These are phyloP conservation scores for Phrynocephalus guinanensis DNA, from an alignment of 2,797 vertebrate genomes.

Conservation along the genomic window DNA sequence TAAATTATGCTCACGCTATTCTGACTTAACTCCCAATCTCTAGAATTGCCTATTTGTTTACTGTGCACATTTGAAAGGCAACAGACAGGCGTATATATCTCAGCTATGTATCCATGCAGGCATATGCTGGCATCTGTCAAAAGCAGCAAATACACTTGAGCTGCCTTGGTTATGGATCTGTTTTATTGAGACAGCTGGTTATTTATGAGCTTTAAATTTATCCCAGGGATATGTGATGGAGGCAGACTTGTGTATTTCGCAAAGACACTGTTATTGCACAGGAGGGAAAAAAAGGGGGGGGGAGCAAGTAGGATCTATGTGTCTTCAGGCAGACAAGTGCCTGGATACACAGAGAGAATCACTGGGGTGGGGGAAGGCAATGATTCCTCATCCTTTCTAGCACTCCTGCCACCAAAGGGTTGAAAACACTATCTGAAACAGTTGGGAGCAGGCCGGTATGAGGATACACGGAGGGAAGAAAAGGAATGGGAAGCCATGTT, in stretches of 20 bases:
- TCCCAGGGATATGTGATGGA: slow-evolving; percentile 14
- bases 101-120: slow-evolving; percentile 50
- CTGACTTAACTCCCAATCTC: slow-evolving; percentile 9
- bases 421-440: too few relatives aligned
- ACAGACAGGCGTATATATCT: slow-evolving; percentile 30
- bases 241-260: neutral
- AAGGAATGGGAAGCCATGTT: too few relatives aligned
- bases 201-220: slow-evolving; percentile 78
- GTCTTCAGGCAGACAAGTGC: too few relatives aligned
- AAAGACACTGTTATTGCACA: neutral
- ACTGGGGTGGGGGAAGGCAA: too few relatives aligned
- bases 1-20: slow-evolving; percentile 9
- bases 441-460: too few relatives aligned
- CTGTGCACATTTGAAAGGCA: slow-evolving; percentile 2
- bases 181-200: slow-evolving; percentile 80
- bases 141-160: slow-evolving; percentile 26
- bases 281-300: neutral
- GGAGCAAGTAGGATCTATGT: too few relatives aligned
- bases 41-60: slow-evolving; percentile 53
- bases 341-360: too few relatives aligned
- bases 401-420: too few relatives aligned
- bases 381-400: too few relatives aligned
- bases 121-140: slow-evolving; percentile 79
- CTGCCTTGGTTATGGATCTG: slow-evolving; percentile 26
- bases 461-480: too few relatives aligned